Conservation (phyloP, 2,797 vertebrate species). For the Scolopax rusticola region DNA sequence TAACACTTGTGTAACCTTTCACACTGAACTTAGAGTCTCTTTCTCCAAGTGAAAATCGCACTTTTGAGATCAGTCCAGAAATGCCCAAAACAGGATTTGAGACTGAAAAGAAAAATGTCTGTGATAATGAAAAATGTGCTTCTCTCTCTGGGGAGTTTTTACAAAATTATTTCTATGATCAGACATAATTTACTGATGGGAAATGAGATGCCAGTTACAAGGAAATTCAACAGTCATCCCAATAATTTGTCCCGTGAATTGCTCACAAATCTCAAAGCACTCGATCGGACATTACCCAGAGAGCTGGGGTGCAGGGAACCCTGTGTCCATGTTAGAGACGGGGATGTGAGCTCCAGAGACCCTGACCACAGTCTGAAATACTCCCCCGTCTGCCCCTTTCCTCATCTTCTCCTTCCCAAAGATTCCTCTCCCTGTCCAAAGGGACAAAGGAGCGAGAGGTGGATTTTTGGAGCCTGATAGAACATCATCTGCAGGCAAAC, state of each 20-base stretch:
- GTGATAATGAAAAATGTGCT: background rate
- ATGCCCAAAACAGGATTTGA: background rate
- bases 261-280: background rate
- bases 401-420: background rate
- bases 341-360: background rate
- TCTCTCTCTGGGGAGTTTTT: background rate
- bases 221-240: background rate
- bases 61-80: constrained; percentile 15
- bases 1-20: background rate
- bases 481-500: background rate
- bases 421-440: background rate
- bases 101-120: background rate
- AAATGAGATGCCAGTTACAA: background rate
- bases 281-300: background rate
- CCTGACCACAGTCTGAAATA: background rate
- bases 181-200: constrained; percentile 22
- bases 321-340: background rate
- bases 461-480: background rate
- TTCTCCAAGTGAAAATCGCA: background rate
- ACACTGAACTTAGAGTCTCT: background rate
- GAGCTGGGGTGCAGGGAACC: accelerated
- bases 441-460: background rate
- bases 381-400: background rate
- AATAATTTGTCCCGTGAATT: background rate
- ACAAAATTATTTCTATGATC: background rate